Base-by-base conservation (phyloP, 2,797 vertebrate species). In the Melanotaenia maccullochi region DNA sequence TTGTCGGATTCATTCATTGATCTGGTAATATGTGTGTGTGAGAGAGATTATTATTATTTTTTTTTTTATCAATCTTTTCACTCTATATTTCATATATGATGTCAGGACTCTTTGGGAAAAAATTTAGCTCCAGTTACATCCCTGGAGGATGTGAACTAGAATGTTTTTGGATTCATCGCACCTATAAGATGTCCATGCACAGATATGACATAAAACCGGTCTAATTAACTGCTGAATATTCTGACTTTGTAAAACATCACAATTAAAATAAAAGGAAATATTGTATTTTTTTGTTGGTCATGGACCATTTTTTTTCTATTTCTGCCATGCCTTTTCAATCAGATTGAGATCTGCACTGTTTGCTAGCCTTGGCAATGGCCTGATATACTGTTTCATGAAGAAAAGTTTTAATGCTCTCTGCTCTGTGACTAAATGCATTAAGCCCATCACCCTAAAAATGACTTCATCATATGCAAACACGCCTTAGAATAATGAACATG, bases 1-100 rank as follows among this genome's bases (percentile, higher is more conserved):
- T 0, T 38, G 65, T 55, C 38, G 64, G 22, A 56, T 56, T 24
- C 36, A 62, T 59, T 18, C 58, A 68, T 7, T 65, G 28, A 68
- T 69, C 36, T 28, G 1, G 56, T 60, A 1, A 44, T 49, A 25
- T 33, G 38, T 38, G 32, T 62, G 61, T 59, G 14, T 20, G 35
- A 30, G 14, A 49, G 16, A 59, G 40, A 42, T 16, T 14, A 30
- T 35, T 35, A 35, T 28, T 28, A 5, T 66, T 0, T 68, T 3
- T 56, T 33, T 1, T 33, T 70, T 44, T 30, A 38, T 33, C 28
- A 65, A 30, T 61, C 36, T 54, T 38, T 18, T 20, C 5, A 18
- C 16, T 44, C 16, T 18, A 18, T 18, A 44, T 18, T 44, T 44
- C 20, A 0, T 9, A 20, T 42, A 12, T 25, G 25, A 28, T 13